Percentiles rank a stretch among this genome's conserved stretches.
These are phyloP conservation scores for Synergus laeviventris DNA, from an alignment of 2,888 invertebrate species.

Conservation along the genomic window DNA sequence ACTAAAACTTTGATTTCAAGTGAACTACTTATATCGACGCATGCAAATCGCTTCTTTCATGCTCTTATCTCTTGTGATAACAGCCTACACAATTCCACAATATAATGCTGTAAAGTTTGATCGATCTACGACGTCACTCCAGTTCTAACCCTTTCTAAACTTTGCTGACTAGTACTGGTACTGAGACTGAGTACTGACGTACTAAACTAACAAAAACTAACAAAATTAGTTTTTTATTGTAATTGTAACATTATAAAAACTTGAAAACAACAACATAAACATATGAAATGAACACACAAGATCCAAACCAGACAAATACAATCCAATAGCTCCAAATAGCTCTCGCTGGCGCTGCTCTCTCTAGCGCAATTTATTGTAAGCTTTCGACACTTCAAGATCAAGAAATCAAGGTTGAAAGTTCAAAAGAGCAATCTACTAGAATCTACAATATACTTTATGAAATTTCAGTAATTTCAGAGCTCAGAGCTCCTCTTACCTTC, in stretches of 20 bases:
- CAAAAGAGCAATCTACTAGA: no score
- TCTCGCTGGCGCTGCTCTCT: no score
- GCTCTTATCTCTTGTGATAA: background rate
- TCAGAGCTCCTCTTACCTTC: no score
- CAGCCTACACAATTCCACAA: background rate
- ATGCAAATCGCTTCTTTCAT: background rate
- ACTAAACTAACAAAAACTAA: no score
- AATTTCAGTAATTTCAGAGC: no score
- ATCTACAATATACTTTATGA: no score
- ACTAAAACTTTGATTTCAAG: background rate
- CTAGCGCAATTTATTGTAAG: background rate
- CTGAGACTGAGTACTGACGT: no score
- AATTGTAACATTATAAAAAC: no score
- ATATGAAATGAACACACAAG: background rate
- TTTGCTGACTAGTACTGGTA: background rate
- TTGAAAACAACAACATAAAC: background rate
- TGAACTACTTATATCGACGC: background rate
- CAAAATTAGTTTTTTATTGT: no score
- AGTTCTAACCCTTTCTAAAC: background rate
- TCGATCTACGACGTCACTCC: background rate
- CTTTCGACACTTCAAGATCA: background rate
- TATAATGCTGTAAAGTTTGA: background rate
- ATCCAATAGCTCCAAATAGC: no score
- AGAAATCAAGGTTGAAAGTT: no score
- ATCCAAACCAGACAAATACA: no score